These are phyloP conservation scores for Tragopan temminckii DNA, from an alignment of 2,797 vertebrate genomes.

Conservation along the genomic window DNA sequence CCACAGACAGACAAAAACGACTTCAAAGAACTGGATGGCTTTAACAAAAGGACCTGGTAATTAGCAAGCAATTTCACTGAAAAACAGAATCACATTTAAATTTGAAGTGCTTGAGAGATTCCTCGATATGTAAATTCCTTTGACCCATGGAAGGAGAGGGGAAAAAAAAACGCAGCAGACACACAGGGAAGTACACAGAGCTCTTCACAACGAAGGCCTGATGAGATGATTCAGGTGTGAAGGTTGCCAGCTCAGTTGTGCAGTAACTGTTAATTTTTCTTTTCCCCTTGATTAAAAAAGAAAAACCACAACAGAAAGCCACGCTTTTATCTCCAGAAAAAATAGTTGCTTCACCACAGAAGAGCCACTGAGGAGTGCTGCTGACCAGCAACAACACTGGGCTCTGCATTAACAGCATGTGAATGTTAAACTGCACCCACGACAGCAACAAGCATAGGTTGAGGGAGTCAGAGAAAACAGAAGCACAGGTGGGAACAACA, in stretches of 20 bases:
- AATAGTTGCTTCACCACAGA: neutral
- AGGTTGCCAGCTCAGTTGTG: neutral
- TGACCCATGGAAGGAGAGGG: neutral
- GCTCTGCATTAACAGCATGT: neutral
- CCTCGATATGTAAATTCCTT: neutral
- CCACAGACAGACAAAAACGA: neutral
- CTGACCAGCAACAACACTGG: neutral
- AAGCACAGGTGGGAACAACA: neutral
- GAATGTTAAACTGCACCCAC: too few species aligned
- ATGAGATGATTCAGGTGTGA: neutral
- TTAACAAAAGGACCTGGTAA: neutral
- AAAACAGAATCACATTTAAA: neutral
- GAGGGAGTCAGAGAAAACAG: neutral
- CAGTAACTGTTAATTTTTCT: neutral
- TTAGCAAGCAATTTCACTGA: neutral
- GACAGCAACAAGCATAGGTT: neutral
- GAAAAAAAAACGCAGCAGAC: rapidly evolving
- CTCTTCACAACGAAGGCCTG: neutral
- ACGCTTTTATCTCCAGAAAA: neutral
- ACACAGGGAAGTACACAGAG: rapidly evolving
- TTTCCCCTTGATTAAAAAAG: neutral
- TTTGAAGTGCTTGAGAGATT: neutral
- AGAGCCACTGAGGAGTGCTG: neutral
- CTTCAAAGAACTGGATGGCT: neutral
- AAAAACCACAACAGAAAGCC: neutral